phyloP scores from a whole-genome alignment of 2,888 invertebrate species.

The Conchocele bisecta region DNA sequence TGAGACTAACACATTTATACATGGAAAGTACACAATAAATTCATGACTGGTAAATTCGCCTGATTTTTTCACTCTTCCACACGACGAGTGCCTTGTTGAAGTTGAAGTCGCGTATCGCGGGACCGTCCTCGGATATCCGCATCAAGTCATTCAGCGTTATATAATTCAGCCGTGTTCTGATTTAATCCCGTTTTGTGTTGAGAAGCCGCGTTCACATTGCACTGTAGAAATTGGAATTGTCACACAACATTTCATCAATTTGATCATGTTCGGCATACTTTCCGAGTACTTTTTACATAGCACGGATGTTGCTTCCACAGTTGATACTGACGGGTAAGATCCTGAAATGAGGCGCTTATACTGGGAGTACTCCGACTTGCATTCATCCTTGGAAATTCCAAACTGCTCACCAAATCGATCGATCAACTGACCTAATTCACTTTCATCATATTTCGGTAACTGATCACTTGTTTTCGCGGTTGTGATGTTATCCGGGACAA shows the following conservation, averaged over 20 bases:
- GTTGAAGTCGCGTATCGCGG: conserved; percentile 17
- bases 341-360: conserved; percentile 35
- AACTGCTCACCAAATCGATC: too few relatives aligned
- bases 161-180: conserved; percentile 10
- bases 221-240: conserved; percentile 20
- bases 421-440: too few relatives aligned
- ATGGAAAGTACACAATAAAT: too few relatives aligned
- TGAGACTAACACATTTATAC: too few relatives aligned
- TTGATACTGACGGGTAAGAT: not conserved
- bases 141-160: conserved; percentile 10
- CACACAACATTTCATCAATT: conserved; percentile 14
- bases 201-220: conserved; percentile 34
- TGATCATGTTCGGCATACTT: conserved; percentile 23
- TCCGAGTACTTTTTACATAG: conserved; percentile 8
- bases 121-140: conserved; percentile 21
- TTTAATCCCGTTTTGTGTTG: conserved; percentile 27
- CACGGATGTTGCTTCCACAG: not conserved
- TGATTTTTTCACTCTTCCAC: too few relatives aligned
- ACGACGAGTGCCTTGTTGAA: too few relatives aligned
- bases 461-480: not conserved
- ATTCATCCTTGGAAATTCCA: too few relatives aligned
- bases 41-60: too few relatives aligned
- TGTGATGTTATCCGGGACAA: conserved; percentile 14
- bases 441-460: too few relatives aligned
- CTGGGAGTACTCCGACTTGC: conserved; percentile 24